These are phyloP conservation scores for Emys orbicularis DNA, from an alignment of 2,797 vertebrate species.

Conservation along the genomic window DNA sequence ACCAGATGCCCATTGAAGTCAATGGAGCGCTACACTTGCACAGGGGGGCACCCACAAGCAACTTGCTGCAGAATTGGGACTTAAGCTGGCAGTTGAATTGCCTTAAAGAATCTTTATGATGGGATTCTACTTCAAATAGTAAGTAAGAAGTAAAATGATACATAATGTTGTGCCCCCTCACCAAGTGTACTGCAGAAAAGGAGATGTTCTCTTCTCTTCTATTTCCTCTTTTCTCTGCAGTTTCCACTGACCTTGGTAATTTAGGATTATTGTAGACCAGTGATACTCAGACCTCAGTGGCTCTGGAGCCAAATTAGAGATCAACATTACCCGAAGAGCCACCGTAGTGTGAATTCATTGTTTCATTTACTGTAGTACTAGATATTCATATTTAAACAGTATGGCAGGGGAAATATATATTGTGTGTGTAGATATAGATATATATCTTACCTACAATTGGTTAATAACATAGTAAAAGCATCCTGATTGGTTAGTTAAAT, in stretches of 20 bases:
- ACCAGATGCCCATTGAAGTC: neutral
- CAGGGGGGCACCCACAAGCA: neutral
- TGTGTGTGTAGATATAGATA: too few species aligned
- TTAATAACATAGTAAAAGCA: neutral
- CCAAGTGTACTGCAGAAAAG: neutral
- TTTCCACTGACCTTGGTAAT: neutral
- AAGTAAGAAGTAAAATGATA: neutral
- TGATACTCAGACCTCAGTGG: neutral
- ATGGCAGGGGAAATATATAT: too few species aligned
- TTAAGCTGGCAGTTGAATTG: neutral
- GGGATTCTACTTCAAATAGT: neutral
- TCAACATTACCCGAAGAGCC: too few species aligned
- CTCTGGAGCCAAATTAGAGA: too few species aligned
- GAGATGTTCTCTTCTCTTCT: neutral
- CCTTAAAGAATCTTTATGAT: neutral
- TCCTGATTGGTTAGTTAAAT: neutral
- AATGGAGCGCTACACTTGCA: neutral
- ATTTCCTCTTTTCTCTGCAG: neutral
- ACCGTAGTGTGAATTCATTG: too few species aligned
- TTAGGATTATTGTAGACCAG: neutral
- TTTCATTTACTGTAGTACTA: too few species aligned
- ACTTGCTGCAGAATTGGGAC: neutral
- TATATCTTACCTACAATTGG: neutral
- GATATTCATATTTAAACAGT: too few species aligned
- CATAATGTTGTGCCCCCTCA: rapidly evolving